Conservation (phyloP, 1,140 invertebrate genomes). For the Portunus trituberculatus region DNA sequence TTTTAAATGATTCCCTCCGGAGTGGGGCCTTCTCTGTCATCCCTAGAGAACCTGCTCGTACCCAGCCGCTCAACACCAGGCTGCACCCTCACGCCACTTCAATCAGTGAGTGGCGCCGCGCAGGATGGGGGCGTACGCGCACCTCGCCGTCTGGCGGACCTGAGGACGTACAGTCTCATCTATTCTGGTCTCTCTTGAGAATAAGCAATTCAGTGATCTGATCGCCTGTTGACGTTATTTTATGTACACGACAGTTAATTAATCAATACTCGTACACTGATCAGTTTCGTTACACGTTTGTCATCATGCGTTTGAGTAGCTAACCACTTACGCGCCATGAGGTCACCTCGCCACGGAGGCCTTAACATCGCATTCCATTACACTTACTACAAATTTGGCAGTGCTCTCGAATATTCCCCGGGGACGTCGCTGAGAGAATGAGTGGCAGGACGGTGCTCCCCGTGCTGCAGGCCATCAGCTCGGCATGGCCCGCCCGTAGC, state of each 20-base stretch:
- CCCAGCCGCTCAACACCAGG: background rate
- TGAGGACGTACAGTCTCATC: background rate
- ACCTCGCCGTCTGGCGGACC: background rate
- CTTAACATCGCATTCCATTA: background rate
- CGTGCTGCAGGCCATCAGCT: no score
- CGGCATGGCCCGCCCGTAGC: background rate
- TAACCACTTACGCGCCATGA: background rate
- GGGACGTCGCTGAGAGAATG: background rate
- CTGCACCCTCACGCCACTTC: background rate
- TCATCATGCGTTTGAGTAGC: background rate
- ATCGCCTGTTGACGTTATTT: no score
- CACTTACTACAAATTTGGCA: background rate
- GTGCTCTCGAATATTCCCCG: background rate
- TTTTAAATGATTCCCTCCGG: conserved; percentile 8
- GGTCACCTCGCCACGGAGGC: background rate
- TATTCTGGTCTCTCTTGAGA: background rate
- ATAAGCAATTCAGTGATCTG: background rate
- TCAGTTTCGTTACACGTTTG: background rate
- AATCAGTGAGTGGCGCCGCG: background rate
- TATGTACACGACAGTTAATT: background rate
- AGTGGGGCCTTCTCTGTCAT: background rate
- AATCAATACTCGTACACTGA: background rate
- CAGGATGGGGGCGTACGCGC: background rate
- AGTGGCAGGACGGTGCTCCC: background rate
- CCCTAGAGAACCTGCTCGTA: background rate